Conservation (phyloP, 2,888 invertebrate genomes). For the Cerceris ruficornis region DNA sequence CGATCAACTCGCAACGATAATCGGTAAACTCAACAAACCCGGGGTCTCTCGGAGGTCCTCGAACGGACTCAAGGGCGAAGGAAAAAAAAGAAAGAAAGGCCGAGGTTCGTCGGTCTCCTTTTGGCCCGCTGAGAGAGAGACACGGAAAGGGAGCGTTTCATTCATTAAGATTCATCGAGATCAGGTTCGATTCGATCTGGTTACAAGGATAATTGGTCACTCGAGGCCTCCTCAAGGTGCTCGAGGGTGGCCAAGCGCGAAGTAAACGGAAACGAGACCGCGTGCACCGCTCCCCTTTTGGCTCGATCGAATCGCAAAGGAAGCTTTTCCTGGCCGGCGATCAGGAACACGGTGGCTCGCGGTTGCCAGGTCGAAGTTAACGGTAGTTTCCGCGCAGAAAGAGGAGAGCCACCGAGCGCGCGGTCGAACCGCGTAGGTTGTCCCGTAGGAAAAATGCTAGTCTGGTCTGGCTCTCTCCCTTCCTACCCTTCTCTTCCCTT, state of each 20-base stretch:
- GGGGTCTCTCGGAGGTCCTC: constrained; percentile 2
- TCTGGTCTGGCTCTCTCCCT: constrained; percentile 38
- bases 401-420: constrained; percentile 27
- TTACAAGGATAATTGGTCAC: constrained; percentile 38
- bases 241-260: constrained; percentile 32
- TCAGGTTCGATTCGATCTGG: constrained; percentile 38
- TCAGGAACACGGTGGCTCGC: constrained; percentile 42
- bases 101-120: neutral
- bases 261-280: constrained; percentile 32
- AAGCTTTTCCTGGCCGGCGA: constrained; percentile 41
- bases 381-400: constrained; percentile 67
- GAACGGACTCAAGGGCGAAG: constrained; percentile 18
- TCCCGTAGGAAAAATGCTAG: constrained; percentile 45
- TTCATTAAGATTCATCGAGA: constrained; percentile 46
- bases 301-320: constrained; percentile 32
- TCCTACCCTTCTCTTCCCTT: constrained; percentile 19
- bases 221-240: constrained; percentile 35
- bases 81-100: neutral
- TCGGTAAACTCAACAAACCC: neutral
- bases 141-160: constrained; percentile 17
- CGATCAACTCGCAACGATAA: constrained; percentile 4
- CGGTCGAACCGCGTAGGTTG: constrained; percentile 17
- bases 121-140: neutral
- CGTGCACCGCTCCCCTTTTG: neutral
- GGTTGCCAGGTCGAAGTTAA: constrained; percentile 77